These are phyloP conservation scores for Epizoanthus scotinus DNA, from an alignment of 92 coral and sea anemone species.

Conservation along the genomic window DNA sequence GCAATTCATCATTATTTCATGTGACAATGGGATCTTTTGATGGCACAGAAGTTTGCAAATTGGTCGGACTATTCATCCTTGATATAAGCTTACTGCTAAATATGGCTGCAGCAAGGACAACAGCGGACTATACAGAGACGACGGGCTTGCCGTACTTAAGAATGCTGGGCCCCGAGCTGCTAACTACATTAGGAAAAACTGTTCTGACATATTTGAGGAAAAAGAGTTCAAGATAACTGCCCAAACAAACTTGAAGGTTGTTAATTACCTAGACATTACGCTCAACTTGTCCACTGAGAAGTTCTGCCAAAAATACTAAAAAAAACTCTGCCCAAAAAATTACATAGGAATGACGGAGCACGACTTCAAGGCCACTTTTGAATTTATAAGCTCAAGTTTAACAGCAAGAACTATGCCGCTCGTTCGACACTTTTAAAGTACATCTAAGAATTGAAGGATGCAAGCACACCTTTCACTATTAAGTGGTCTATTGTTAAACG, in stretches of 20 bases:
- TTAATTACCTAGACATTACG: constrained; percentile 31
- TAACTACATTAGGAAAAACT: constrained; percentile 4
- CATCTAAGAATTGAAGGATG: constrained; percentile 30
- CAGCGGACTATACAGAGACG: too few species aligned
- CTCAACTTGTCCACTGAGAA: constrained; percentile 15
- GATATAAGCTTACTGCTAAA: too few species aligned
- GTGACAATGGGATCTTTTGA: too few species aligned
- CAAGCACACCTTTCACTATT: neutral
- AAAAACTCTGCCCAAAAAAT: neutral
- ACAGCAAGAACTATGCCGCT: constrained; percentile 21
- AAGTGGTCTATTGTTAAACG: constrained; percentile 16
- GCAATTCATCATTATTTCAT: too few species aligned
- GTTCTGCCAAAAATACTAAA: too few species aligned
- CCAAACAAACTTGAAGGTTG: neutral
- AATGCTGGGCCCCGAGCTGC: constrained; percentile 1
- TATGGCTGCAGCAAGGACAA: too few species aligned
- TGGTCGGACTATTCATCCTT: too few species aligned
- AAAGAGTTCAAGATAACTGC: neutral
- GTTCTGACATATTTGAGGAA: neutral
- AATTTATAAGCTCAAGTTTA: constrained; percentile 29
- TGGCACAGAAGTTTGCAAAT: too few species aligned
- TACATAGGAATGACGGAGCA: constrained; percentile 39
- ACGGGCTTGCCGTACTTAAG: too few species aligned
- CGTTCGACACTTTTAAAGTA: constrained; percentile 26
- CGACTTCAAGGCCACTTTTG: constrained; percentile 22